Base-by-base conservation (phyloP, 2,113 vertebrate species). In the Bos javanicus region DNA sequence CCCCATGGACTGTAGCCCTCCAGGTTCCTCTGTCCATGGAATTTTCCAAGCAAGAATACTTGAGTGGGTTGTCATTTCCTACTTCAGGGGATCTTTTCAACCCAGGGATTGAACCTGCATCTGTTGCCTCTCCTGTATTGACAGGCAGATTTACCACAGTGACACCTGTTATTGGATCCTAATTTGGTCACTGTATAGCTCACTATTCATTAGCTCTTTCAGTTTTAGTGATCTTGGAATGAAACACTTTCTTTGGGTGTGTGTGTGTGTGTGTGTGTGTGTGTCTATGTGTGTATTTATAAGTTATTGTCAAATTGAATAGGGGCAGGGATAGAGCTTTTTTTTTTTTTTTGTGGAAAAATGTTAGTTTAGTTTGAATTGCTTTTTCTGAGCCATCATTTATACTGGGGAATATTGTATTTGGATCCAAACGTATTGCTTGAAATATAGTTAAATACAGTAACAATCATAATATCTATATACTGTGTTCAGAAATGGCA, bases 331-430 rank as follows among this genome's bases (percentile, higher is more conserved):
- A 85, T 59, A 39, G 36, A 81, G 8, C 9, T 60, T 91, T 94
- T 64, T 6, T 94, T 6, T 94, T 87, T 2, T 16, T 17, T 4
- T 43, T 90, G 33, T 93, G 86, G 11, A 89, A 85, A 96, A 90
- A 88, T 74, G 71, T 94, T 96, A 46, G 30, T 93, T 89, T 48
- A 94, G 3, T 93, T 76, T 54, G 56, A 95, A n/a, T 88, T 88
- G 21, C 46, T 76, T 96, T 93, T 95, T 71, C n/a, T 87, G 39
- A 83, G 13, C 36, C 43, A 87, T 90, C 48, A 93, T 0, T 94
- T 90, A 86, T 83, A 93, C 90, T 93, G 28, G 96, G 60, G 67
- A 95, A 26, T 88, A 71, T 26, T 95, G 9, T 88, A 59, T 96
- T 76, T 93, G 87, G n/a, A 6, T 81, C n/a, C 48, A 96, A 91